Evolutionary conservation across 1,140 invertebrate species (phyloP).

Genomic region (Camponotus vicinus): DNA sequence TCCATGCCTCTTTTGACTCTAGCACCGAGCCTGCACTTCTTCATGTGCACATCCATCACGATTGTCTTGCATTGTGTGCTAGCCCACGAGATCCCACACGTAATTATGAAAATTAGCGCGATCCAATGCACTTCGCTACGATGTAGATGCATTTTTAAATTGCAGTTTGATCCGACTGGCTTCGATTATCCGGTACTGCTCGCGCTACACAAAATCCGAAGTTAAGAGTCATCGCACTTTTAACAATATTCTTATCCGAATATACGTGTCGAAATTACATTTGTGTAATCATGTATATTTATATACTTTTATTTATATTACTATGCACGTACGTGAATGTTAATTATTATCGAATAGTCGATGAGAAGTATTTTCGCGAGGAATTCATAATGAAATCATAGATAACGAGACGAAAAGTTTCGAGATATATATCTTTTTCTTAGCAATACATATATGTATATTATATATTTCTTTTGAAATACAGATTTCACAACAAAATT

Average conservation of each 20-base stretch:
- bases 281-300: slow-evolving; percentile 35
- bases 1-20: slow-evolving; percentile 35
- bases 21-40: slow-evolving; percentile 7
- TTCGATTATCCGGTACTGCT: neutral
- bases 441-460: neutral
- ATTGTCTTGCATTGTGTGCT: slow-evolving; percentile 30
- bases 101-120: slow-evolving; percentile 5
- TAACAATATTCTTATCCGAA: slow-evolving; percentile 66
- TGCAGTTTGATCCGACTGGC: neutral
- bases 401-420: neutral
- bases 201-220: neutral
- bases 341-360: neutral
- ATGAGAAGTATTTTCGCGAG: neutral
- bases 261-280: slow-evolving; percentile 53
- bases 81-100: slow-evolving; percentile 9
- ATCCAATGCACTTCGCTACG: neutral
- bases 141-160: slow-evolving; percentile 17
- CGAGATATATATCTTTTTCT: neutral
- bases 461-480: neutral
- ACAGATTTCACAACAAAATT: neutral
- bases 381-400: neutral
- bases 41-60: slow-evolving; percentile 38
- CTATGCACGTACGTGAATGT: slow-evolving; percentile 3
- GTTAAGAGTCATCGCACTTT: slow-evolving; percentile 47
- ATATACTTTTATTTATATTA: neutral